Evolutionary conservation across 2,113 vertebrate species (phyloP).

Genomic region (Grus americana): DNA sequence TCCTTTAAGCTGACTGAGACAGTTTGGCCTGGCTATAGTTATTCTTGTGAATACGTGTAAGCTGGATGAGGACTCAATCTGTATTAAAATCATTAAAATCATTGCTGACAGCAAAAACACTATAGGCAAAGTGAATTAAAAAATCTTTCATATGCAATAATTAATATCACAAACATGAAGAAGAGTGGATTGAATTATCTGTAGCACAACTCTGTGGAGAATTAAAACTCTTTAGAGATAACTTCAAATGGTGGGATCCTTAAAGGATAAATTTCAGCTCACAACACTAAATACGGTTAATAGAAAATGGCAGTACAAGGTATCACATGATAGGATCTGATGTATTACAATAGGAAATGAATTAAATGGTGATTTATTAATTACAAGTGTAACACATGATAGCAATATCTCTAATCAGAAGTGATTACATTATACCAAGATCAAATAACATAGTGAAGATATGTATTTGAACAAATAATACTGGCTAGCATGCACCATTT

Average conservation of each 20-base stretch:
- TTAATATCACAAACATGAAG: not conserved
- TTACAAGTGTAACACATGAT: not conserved
- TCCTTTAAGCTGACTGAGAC: not conserved
- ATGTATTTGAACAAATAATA: not conserved
- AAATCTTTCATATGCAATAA: not conserved
- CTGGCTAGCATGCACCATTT: not conserved
- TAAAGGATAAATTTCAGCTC: not conserved
- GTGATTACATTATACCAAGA: not conserved
- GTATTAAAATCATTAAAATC: not conserved
- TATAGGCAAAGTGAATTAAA: not conserved
- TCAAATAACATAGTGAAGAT: not conserved
- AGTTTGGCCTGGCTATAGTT: not conserved
- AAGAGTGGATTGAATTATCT: not conserved
- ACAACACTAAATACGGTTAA: not conserved
- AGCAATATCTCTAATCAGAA: conserved; percentile 27
- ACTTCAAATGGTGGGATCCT: not conserved
- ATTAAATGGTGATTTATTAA: conserved; percentile 39
- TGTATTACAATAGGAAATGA: not conserved
- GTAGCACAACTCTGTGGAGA: not conserved
- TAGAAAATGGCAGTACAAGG: not conserved
- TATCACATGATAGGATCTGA: not conserved
- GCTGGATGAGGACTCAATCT: not conserved
- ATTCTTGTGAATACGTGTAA: not conserved
- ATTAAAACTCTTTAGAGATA: not conserved
- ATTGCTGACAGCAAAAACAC: not conserved